Evolutionary conservation across 2,888 invertebrate species (phyloP), one percentile per base, ranked within the genome.

Genomic region (Andrena dorsata): DNA sequence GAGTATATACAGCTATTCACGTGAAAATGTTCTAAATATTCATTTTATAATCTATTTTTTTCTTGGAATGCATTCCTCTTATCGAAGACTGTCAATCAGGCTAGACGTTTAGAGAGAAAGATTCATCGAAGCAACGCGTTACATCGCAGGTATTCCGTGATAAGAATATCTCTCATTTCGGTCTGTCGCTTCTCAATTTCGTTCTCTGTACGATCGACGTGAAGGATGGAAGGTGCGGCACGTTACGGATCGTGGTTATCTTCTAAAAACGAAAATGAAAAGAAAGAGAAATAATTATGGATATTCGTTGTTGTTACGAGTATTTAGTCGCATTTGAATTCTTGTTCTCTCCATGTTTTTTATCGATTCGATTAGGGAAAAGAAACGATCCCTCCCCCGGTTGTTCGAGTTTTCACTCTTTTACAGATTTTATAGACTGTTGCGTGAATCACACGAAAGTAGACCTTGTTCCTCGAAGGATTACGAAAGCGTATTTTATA

Each of bases 1-100:
- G 70, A 76, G 63, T 51, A 60, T 56, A 23, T 74, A 66, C 61
- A 65, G 76, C 79, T 80, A 80, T 64, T 80, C 69, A 79, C 81
- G 80, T 75, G 72, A 72, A 69, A 26, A 74, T 82, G 86, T 81
- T 74, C 68, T 82, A 82, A 86, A 85, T 78, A 82, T 87, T 84
- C 85, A 79, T 84, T 88, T 86, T 83, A 70, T 83, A 84, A 84
- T 81, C 81, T 89, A 77, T 83, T 85, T 85, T 87, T 88, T 85
- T 87, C 88, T 70, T 84, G 88, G 82, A 88, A 90, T 88, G 91
- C 92, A 93, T 92, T 93, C 91, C 92, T 90, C 90, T 89, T 86
- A 85, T 88, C 76, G 82, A 92, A 92, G 92, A 92, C 92, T 93
- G 92, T 90, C 82, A 83, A 89, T 88, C 83, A 69, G 76, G 72